Conservation (phyloP, 1,140 invertebrate genomes). For the Pogonomyrmex californicus region DNA sequence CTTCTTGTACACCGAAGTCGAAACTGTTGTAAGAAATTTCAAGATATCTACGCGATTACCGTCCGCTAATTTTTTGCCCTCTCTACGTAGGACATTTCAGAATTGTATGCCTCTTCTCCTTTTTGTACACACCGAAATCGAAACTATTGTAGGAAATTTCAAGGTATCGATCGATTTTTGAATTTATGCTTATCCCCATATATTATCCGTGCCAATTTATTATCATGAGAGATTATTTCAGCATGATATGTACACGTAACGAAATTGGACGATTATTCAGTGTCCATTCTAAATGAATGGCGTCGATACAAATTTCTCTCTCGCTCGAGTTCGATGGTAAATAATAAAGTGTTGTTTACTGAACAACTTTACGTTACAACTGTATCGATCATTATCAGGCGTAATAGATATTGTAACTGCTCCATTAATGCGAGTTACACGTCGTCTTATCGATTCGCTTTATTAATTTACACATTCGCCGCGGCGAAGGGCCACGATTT, state of each 20-base stretch:
- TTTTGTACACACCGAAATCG: neutral
- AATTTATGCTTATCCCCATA: neutral
- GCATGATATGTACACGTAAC: neutral
- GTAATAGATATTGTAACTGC: constrained; percentile 29
- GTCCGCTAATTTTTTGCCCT: constrained; percentile 24
- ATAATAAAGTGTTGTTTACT: constrained; percentile 40
- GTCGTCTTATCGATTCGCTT: constrained; percentile 48
- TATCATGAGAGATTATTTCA: neutral
- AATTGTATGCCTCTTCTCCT: neutral
- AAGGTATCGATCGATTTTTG: neutral
- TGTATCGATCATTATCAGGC: constrained; percentile 33
- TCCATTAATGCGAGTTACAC: constrained; percentile 35
- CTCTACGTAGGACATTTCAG: neutral
- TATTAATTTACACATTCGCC: constrained; percentile 49
- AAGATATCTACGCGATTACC: constrained; percentile 11
- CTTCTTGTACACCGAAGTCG: neutral
- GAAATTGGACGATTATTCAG: neutral
- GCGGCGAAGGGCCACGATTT: neutral
- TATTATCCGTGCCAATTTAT: neutral
- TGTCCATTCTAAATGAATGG: constrained; percentile 13
- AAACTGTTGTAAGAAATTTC: neutral
- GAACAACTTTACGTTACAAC: constrained; percentile 37
- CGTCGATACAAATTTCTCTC: constrained; percentile 17
- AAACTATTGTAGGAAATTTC: neutral
- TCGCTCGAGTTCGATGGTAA: constrained; percentile 25